Percentiles rank a stretch among this genome's conserved stretches.
Conservation (phyloP, 2,888 invertebrate genomes). For the Melieria omissa region DNA sequence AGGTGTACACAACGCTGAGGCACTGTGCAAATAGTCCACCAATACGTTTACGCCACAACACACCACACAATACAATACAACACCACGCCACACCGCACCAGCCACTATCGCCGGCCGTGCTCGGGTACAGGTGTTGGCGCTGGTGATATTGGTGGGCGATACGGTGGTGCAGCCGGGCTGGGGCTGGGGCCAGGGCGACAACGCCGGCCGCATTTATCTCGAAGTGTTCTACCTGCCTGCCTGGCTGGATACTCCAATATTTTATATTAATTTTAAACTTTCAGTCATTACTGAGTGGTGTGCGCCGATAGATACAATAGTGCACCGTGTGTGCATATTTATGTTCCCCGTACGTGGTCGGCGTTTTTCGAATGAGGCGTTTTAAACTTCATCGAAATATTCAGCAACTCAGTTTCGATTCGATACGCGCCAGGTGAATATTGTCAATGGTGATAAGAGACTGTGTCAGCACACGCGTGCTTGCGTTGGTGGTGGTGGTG, state of each 20-base stretch:
- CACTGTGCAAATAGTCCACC: too few species aligned
- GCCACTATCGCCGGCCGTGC: not conserved
- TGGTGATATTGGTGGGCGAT: not conserved
- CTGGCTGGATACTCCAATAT: conserved; percentile 7
- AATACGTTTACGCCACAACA: not conserved
- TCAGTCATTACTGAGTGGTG: conserved; percentile 11
- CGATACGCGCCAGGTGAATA: conserved; percentile 65
- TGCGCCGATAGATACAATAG: conserved; percentile 21
- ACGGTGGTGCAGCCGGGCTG: not conserved
- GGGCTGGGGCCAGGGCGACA: too few species aligned
- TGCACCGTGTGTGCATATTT: not conserved
- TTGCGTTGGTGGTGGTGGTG: not conserved
- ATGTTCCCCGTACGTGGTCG: conserved; percentile 12
- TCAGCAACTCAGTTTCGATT: conserved; percentile 62
- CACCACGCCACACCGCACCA: not conserved
- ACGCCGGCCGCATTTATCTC: too few species aligned
- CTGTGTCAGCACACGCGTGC: conserved; percentile 5
- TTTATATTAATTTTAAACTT: conserved; percentile 26
- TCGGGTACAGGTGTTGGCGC: not conserved
- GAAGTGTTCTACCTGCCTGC: conserved; percentile 18
- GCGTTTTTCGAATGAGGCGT: conserved; percentile 46
- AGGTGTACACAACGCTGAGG: too few species aligned
- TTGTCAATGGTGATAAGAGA: conserved; percentile 47
- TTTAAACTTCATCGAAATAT: conserved; percentile 62
- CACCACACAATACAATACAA: conserved; percentile 6